Base-by-base conservation (phyloP, 2,888 invertebrate genomes). In the Patella caerulea region DNA sequence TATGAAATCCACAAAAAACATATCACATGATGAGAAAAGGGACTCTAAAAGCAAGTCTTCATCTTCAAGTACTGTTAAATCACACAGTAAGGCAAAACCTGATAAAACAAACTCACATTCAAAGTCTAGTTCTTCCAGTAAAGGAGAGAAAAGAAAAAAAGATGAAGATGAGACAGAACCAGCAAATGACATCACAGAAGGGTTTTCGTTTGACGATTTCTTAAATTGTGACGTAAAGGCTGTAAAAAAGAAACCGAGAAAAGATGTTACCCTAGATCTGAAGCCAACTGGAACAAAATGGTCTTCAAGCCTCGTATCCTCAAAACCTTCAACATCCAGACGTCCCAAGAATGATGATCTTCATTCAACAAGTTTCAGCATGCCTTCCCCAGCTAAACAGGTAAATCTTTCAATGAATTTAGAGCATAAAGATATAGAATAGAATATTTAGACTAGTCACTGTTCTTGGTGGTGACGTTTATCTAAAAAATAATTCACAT, bases 121-220 rank as follows among this genome's bases (percentile, higher is more conserved):
- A 55, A 72, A 56, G 29, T 69, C 75, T 54, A 53, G 70, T 24
- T 53, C 34, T 34, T 65, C 71, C 55, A 56, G 55, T 75, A 65
- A 75, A 15, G 71, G 59, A 72, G 52, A 69, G 1, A 24, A n/a
- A 29, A 53, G 75, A 52, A 71, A 74, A n/a, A 72, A 19, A 54
- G 52, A 59, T n/a, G 73, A 71, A 34, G 71, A 75, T 75, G 71
- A 59, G 55, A 45, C 7, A 7, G 14, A 65, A 19, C 5, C 15
- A n/a, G 70, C 65, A 12, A 56, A 73, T 19, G 73, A 72, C 14
- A 77, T 71, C 9, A 24, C 71, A 71, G 75, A 74, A 54, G 65
- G 70, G 17, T 78, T 79, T 75, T 81, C 82, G 7, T 84, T 83
- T 78, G 82, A 83, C 17, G 83, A 83, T 55, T 83, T 84, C 73